Percentiles rank a stretch among this genome's conserved stretches.
Evolutionary conservation across 1,140 invertebrate genomes (phyloP).

Genomic region (Euwallacea fornicatus): DNA sequence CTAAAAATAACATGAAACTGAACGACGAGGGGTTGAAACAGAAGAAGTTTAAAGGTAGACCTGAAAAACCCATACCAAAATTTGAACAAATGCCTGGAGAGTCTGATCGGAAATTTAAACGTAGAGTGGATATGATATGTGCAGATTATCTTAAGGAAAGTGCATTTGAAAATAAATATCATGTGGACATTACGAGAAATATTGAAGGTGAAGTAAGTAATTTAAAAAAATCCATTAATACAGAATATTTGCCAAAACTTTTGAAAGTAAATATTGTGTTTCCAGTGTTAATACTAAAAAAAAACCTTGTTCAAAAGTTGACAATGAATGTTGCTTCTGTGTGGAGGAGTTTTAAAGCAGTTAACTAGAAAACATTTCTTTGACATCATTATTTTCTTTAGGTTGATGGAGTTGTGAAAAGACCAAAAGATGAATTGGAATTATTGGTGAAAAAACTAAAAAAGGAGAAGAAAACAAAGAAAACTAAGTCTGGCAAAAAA

Average conservation of each 20-base stretch:
- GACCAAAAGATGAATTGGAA: conserved; percentile 54
- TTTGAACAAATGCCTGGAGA: conserved; percentile 57
- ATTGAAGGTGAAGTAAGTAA: conserved; percentile 52
- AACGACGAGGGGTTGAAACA: neutral
- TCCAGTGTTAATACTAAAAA: too few relatives aligned
- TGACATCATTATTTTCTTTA: conserved; percentile 10
- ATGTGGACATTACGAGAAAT: conserved; percentile 58
- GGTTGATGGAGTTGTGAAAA: conserved; percentile 54
- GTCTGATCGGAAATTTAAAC: conserved; percentile 53
- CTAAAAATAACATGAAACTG: neutral
- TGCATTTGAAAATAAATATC: conserved; percentile 59
- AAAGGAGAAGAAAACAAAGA: conserved; percentile 52
- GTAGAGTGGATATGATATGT: conserved; percentile 56
- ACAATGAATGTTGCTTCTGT: too few relatives aligned
- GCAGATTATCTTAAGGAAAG: conserved; percentile 56
- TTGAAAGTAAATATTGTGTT: too few relatives aligned
- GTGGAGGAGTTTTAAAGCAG: too few relatives aligned
- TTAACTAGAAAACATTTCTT: too few relatives aligned
- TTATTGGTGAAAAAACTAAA: conserved; percentile 48
- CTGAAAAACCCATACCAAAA: conserved; percentile 56
- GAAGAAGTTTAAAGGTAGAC: conserved; percentile 47
- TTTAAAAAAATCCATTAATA: neutral
- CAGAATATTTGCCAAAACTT: too few relatives aligned
- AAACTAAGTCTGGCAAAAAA: conserved; percentile 52
- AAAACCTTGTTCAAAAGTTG: too few relatives aligned